These are phyloP conservation scores for Chanos chanos DNA, from an alignment of 2,797 vertebrate genomes.

Conservation along the genomic window DNA sequence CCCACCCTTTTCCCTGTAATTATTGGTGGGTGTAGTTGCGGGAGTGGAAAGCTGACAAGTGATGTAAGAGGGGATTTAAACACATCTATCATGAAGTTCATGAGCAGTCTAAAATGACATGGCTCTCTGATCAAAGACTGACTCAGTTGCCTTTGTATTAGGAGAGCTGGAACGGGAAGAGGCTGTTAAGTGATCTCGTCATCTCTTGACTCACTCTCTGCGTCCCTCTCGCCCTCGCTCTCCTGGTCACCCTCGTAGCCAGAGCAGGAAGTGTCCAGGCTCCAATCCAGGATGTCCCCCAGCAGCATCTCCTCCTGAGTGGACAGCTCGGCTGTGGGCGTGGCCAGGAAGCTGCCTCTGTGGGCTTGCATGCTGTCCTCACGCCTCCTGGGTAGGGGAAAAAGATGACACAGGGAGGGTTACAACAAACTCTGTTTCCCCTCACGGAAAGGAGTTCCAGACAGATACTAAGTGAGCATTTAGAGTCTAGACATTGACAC, in stretches of 20 bases:
- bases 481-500: no score
- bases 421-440: no score
- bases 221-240: constrained; percentile 86
- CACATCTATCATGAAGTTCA: no score
- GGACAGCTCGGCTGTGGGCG: constrained; percentile 90
- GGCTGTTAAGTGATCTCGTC: background rate
- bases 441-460: no score
- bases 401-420: constrained; percentile 28
- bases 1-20: no score
- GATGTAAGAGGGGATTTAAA: no score
- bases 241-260: constrained; percentile 94
- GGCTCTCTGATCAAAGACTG: no score
- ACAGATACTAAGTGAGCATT: no score
- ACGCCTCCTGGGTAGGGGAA: constrained; percentile 71
- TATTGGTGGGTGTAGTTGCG: no score
- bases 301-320: constrained; percentile 90
- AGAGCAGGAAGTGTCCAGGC: constrained; percentile 84
- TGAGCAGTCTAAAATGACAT: no score
- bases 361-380: constrained; percentile 81
- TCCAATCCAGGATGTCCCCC: constrained; percentile 93
- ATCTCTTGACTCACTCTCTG: constrained; percentile 73
- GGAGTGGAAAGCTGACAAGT: no score
- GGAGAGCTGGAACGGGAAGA: background rate
- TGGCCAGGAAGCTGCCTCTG: constrained; percentile 86
- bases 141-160: no score